These are phyloP conservation scores for Drosophila emarginata DNA, from an alignment of 2,888 invertebrate species.

Conservation along the genomic window DNA sequence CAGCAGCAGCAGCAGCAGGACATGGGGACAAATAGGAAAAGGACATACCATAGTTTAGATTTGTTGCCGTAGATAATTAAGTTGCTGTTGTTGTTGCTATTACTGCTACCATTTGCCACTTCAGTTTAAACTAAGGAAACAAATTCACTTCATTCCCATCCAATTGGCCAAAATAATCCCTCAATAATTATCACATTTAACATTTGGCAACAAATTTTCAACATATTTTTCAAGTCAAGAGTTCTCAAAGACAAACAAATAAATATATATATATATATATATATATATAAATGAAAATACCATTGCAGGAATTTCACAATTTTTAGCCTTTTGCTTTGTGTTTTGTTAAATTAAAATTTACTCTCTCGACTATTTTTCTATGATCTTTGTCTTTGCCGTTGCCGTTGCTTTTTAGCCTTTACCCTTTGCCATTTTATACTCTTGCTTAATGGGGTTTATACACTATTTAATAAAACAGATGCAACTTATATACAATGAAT, in stretches of 20 bases:
- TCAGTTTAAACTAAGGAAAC: constrained; percentile 43
- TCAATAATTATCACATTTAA: constrained; percentile 1
- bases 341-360: constrained; percentile 32
- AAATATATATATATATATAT: neutral
- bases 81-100: constrained; percentile 21
- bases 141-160: constrained; percentile 1
- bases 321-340: neutral
- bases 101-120: neutral
- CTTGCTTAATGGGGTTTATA: neutral
- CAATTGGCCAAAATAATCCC: constrained; percentile 18
- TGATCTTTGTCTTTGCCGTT: constrained; percentile 20
- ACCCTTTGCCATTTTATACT: neutral
- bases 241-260: constrained; percentile 9
- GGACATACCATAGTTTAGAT: constrained; percentile 70
- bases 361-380: constrained; percentile 27
- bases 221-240: constrained; percentile 13
- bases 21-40: constrained; percentile 5
- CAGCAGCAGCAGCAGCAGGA: too few species aligned
- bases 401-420: neutral
- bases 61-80: constrained; percentile 44
- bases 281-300: constrained; percentile 5
- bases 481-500: too few species aligned
- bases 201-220: neutral
- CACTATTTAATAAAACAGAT: too few species aligned
- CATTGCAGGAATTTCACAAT: neutral